A percentile compares a stretch with the other conserved stretches of the same genome.
Evolutionary conservation across 2,113 vertebrate species (phyloP).

Genomic region (Chinchilla lanigera): DNA sequence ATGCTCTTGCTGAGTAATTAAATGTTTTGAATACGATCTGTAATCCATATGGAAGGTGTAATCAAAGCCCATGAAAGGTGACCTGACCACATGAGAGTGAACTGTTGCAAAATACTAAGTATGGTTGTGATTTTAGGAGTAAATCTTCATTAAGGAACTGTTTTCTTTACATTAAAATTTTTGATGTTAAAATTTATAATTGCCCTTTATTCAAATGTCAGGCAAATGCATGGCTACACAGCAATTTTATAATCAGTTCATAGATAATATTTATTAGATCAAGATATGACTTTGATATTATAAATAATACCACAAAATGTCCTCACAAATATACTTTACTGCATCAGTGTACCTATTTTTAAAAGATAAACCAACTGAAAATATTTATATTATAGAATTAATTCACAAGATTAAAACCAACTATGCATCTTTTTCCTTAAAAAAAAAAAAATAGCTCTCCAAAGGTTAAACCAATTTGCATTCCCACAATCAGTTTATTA

Average conservation of each 20-base stretch:
- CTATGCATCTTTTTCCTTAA: background rate
- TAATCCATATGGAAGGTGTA: slow-evolving; percentile 70
- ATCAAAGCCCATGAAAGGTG: slow-evolving; percentile 55
- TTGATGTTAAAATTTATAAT: background rate
- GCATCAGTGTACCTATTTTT: background rate
- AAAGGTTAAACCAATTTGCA: background rate
- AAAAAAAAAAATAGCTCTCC: background rate
- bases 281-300: background rate
- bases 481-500: too few relatives aligned
- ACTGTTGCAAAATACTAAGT: background rate
- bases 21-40: slow-evolving; percentile 45
- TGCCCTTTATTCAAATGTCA: slow-evolving; percentile 61
- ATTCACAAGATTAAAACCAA: background rate
- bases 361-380: slow-evolving; percentile 6
- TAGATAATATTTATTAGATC: background rate
- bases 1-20: slow-evolving; percentile 65
- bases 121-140: background rate
- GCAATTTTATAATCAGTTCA: slow-evolving; percentile 37
- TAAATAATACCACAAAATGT: background rate
- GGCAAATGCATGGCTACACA: background rate
- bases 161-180: slow-evolving; percentile 18
- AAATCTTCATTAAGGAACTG: background rate
- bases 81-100: slow-evolving; percentile 36
- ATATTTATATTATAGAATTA: background rate
- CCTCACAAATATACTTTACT: background rate